Conservation (phyloP, 2,113 vertebrate species). For the Megaceryle maxima region DNA sequence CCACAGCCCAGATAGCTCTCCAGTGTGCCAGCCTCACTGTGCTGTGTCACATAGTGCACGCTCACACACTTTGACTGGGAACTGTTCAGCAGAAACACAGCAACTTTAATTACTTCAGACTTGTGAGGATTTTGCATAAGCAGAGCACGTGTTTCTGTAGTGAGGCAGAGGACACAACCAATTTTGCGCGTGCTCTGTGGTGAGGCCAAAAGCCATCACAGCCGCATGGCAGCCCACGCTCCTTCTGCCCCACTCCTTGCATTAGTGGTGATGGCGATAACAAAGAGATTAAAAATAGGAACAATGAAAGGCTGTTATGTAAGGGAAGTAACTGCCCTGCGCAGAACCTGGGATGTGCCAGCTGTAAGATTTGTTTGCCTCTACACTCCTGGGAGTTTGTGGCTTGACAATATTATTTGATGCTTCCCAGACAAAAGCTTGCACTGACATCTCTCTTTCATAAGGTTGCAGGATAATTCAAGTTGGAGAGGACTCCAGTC, state of each 20-base stretch:
- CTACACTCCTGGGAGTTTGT: not conserved
- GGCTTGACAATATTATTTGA: not conserved
- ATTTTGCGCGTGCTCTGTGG: not conserved
- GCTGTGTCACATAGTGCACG: not conserved
- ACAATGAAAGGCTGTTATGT: not conserved
- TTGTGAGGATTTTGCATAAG: not conserved
- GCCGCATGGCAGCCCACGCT: not conserved
- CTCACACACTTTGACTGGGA: not conserved
- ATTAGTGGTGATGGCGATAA: not conserved
- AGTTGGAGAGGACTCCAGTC: not conserved
- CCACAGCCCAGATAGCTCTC: not conserved
- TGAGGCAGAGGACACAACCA: not conserved
- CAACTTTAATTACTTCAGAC: not conserved
- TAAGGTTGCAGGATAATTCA: not conserved
- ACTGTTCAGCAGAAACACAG: not conserved
- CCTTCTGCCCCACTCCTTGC: not conserved
- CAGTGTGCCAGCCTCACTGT: not conserved
- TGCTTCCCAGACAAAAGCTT: not conserved
- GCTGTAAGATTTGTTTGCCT: not conserved
- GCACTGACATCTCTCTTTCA: not conserved
- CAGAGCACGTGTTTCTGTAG: not conserved
- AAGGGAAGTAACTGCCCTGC: not conserved
- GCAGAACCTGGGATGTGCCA: not conserved
- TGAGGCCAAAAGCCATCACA: not conserved
- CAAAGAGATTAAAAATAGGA: conserved; percentile 3